phyloP scores from a whole-genome alignment of 2,797 vertebrate genomes.

The Sebastes minor region DNA sequence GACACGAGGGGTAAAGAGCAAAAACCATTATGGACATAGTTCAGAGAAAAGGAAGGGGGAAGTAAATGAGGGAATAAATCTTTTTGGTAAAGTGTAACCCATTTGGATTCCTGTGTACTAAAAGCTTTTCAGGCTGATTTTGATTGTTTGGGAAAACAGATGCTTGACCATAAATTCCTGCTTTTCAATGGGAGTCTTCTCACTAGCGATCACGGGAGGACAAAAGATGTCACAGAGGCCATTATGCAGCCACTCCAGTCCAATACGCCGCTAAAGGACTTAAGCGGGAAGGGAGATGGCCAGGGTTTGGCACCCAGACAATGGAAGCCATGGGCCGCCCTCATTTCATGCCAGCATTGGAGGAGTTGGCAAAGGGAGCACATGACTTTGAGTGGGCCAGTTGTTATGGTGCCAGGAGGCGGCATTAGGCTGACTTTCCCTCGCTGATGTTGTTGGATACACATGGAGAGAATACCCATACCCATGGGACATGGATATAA shows the following conservation, averaged over 20 bases:
- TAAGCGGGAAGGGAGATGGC: conserved; percentile 75
- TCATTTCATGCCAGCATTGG: conserved; percentile 72
- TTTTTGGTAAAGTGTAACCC: conserved; percentile 63
- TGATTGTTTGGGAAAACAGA: conserved; percentile 83
- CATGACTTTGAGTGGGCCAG: conserved; percentile 74
- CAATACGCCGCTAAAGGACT: conserved; percentile 76
- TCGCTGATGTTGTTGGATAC: conserved; percentile 56
- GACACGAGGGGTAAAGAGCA: not conserved
- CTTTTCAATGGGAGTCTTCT: conserved; percentile 77
- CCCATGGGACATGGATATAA: conserved; percentile 33
- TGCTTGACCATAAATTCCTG: conserved; percentile 85
- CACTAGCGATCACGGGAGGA: conserved; percentile 72
- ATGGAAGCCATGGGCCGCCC: conserved; percentile 72
- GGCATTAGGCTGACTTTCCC: conserved; percentile 65
- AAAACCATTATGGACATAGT: conserved; percentile 9
- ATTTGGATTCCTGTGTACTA: conserved; percentile 66
- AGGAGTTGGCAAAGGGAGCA: conserved; percentile 62
- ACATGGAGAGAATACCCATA: conserved; percentile 54
- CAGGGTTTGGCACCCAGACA: conserved; percentile 77
- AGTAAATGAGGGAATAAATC: conserved; percentile 63
- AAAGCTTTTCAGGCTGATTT: conserved; percentile 72
- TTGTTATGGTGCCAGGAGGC: conserved; percentile 71
- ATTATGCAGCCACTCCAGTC: conserved; percentile 80
- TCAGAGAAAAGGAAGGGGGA: conserved; percentile 14
- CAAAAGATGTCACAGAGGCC: conserved; percentile 79